phyloP scores from a whole-genome alignment of 2,113 vertebrate species.

The Erpornis zantholeuca region DNA sequence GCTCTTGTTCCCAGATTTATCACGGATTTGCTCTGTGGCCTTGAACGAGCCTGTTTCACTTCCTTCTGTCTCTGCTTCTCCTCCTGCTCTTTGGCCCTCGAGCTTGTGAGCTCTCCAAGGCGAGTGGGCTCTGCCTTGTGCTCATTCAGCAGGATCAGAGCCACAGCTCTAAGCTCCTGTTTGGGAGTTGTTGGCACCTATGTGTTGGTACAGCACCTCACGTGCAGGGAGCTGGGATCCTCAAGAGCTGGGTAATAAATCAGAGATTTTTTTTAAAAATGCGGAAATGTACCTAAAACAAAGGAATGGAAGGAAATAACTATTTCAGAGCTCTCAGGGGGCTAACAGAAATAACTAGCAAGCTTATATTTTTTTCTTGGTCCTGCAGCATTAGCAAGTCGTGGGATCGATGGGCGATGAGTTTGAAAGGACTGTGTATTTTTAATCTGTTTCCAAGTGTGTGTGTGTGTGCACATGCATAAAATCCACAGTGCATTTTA shows the following conservation, averaged over 20 bases:
- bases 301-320: not conserved
- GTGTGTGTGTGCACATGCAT: not conserved
- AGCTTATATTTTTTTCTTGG: not conserved
- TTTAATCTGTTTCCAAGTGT: not conserved
- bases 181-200: not conserved
- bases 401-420: not conserved
- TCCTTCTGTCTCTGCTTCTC: not conserved
- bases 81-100: not conserved
- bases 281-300: not conserved
- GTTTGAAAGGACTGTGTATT: not conserved
- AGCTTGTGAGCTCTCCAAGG: not conserved
- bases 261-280: not conserved
- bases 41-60: not conserved
- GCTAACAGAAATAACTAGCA: not conserved
- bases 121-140: fast-evolving
- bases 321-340: not conserved
- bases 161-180: fast-evolving
- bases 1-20: not conserved
- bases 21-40: not conserved
- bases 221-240: not conserved
- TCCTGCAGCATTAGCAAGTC: not conserved
- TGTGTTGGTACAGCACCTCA: fast-evolving
- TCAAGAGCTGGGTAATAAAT: not conserved
- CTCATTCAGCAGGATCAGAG: not conserved
- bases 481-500: not conserved